Percentiles rank a stretch among this genome's conserved stretches.
phyloP scores from a whole-genome alignment of 2,797 vertebrate species.

The Alosa sapidissima region DNA sequence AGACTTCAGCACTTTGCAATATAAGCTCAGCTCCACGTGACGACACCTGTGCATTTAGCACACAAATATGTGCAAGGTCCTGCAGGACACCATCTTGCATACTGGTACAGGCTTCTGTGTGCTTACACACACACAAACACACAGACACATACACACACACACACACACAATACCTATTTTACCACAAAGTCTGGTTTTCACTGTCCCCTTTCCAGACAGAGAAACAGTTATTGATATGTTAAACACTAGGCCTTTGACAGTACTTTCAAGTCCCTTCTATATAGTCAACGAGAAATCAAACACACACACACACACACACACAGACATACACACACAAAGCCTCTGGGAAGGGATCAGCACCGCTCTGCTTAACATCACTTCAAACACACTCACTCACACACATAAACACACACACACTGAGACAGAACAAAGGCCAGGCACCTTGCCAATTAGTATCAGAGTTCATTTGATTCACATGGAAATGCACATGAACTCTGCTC shows the following conservation, averaged over 20 bases:
- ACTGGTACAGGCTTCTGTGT: not conserved
- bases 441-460: not conserved
- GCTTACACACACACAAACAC: not conserved
- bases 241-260: not conserved
- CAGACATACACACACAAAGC: not conserved
- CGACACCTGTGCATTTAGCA: not conserved
- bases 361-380: not conserved
- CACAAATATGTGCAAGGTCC: not conserved
- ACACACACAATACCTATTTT: not conserved
- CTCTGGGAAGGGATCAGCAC: slow-evolving; percentile 11
- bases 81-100: not conserved
- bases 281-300: not conserved
- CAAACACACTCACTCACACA: not conserved
- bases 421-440: not conserved
- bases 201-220: not conserved
- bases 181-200: not conserved
- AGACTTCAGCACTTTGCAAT: slow-evolving; percentile 11
- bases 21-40: not conserved
- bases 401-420: slow-evolving; percentile 10
- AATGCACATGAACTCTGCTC: not conserved
- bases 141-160: not conserved
- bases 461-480: slow-evolving; percentile 1
- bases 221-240: not conserved
- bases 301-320: slow-evolving; percentile 3
- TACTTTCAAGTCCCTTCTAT: not conserved